Base-by-base conservation (phyloP, 2,888 invertebrate genomes). In the Apamea anceps region DNA sequence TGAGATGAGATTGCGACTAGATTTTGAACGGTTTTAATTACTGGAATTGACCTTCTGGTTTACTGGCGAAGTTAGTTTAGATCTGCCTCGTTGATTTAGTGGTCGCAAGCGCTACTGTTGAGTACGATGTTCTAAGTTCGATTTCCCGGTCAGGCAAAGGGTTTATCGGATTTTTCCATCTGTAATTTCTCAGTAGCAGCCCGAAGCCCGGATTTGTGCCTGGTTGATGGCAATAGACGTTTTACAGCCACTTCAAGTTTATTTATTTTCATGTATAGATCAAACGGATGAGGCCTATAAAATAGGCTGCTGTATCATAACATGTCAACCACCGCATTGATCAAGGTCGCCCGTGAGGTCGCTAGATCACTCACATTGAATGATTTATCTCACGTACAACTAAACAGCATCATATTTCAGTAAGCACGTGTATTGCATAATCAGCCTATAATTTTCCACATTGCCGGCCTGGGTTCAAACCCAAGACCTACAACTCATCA, bases 301-400 rank as follows among this genome's bases (percentile, higher is more conserved):
- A 21, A 37, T 32, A 12, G 7, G 15, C 3, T 28, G 32, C 51
- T 10, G n/a, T 21, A 65, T 72, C n/a, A 63, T 6, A 32, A 4
- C 37, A 32, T 2, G 80, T 80, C 74, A 80, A 80, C 66, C 60
- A 74, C 81, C 74, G 60, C 18, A 4, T 15, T 51, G 51, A n/a
- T 18, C 42, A 80, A 74, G 80, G 81, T 74, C 48, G 25, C 25
- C 5, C 18, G 10, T 21, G 15, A 73, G 80, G 80, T 74, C 80
- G 51, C 80, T 80, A 80, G 74, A 80, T 80, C 74, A 80, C 74
- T 80, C 66, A 74, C 80, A 74, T 67, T 74, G 1, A 60, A 67
- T 45, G 21, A 74, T 67, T 42, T 81, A 21, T 60, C 81, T 8
- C 81, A 74, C n/a, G 67, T 67, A 32, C 32, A 32, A 32, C 10